A percentile compares a stretch with the other conserved stretches of the same genome.
Conservation (phyloP, 2,888 invertebrate genomes). For the Sialis lutaria region DNA sequence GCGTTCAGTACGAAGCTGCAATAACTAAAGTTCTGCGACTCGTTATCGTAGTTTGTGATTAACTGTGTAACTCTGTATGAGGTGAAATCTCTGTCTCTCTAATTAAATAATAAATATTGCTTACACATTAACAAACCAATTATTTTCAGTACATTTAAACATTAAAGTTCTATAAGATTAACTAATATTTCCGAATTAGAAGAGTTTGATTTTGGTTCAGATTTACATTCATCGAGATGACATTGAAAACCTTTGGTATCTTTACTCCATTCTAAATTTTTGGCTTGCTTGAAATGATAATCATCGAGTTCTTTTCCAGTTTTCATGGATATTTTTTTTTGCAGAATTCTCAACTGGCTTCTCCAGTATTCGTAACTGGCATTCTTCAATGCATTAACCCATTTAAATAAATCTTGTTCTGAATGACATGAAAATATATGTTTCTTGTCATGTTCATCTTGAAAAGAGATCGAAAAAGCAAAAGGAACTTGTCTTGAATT, state of each 20-base stretch:
- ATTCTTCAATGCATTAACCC: constrained; percentile 47
- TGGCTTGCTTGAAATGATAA: neutral
- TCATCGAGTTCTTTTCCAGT: constrained; percentile 37
- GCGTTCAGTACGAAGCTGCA: too few relatives aligned
- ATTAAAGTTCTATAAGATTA: too few relatives aligned
- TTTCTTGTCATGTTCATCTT: constrained; percentile 45
- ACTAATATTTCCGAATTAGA: too few relatives aligned
- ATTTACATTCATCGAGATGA: neutral
- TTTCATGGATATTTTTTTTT: constrained; percentile 45
- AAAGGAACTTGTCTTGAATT: constrained; percentile 44
- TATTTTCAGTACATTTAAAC: too few relatives aligned
- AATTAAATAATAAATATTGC: too few relatives aligned
- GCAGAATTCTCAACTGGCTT: constrained; percentile 40
- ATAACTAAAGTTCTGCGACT: too few relatives aligned
- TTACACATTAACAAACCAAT: too few relatives aligned
- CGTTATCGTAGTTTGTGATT: too few relatives aligned
- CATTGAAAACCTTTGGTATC: constrained; percentile 1
- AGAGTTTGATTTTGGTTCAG: too few relatives aligned
- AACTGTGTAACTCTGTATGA: too few relatives aligned
- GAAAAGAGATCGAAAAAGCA: constrained; percentile 56
- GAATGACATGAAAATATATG: constrained; percentile 55
- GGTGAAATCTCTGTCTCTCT: too few relatives aligned
- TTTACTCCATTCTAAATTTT: constrained; percentile 1
- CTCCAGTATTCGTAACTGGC: constrained; percentile 58
- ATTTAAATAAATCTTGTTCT: constrained; percentile 49